Conservation (phyloP, 2,113 vertebrate genomes). For the Malurus melanocephalus region DNA sequence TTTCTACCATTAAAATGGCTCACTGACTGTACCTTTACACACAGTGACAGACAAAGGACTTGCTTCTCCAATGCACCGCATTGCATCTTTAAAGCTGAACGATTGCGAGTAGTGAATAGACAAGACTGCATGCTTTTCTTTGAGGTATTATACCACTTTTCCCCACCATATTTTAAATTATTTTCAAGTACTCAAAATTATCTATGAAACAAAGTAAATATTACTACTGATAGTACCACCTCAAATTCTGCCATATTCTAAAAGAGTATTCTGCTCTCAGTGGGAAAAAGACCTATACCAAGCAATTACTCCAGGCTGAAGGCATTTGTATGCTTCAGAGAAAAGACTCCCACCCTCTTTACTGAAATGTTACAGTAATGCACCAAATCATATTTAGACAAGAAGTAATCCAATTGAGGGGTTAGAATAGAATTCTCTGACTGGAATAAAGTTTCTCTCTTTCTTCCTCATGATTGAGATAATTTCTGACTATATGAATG, state of each 20-base stretch:
- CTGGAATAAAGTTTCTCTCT: not conserved
- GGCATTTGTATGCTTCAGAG: not conserved
- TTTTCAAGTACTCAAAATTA: constrained; percentile 1
- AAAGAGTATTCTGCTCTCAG: not conserved
- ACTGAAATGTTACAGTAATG: constrained; percentile 15
- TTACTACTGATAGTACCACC: not conserved
- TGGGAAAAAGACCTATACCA: not conserved
- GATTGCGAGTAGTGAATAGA: not conserved
- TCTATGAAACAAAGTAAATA: not conserved
- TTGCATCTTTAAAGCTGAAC: not conserved
- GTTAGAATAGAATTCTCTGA: not conserved
- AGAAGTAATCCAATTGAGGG: not conserved
- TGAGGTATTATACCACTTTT: not conserved
- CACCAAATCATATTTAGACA: not conserved
- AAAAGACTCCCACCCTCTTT: not conserved
- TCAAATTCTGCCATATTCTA: not conserved
- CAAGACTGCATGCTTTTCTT: not conserved
- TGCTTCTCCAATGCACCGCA: not conserved
- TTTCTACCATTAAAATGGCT: not conserved
- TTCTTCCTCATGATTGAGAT: not conserved
- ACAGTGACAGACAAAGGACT: not conserved
- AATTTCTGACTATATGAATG: not conserved
- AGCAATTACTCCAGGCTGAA: not conserved
- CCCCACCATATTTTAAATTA: not conserved
- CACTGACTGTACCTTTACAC: not conserved